A percentile compares a stretch with the other conserved stretches of the same genome.
Evolutionary conservation across 2,113 vertebrate species (phyloP).

Genomic region (Dicrurus megarhynchus): DNA sequence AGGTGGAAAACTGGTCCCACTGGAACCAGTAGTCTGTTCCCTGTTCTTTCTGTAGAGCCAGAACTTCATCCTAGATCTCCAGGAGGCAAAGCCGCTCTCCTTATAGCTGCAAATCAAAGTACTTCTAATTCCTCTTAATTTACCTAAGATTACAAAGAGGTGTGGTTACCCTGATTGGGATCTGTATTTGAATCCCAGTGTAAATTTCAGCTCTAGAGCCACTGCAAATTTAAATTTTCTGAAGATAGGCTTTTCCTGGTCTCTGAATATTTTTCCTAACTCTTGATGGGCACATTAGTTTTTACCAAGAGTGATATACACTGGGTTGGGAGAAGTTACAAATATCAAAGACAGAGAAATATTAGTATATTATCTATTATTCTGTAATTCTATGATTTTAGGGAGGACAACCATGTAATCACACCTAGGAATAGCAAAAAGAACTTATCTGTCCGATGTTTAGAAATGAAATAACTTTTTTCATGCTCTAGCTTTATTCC

Average conservation of each 20-base stretch:
- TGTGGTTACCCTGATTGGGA: not conserved
- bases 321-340: not conserved
- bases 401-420: not conserved
- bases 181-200: not conserved
- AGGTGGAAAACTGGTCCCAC: slow-evolving; percentile 12
- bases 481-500: not conserved
- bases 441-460: not conserved
- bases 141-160: not conserved
- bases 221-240: not conserved
- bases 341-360: not conserved
- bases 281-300: not conserved
- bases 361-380: not conserved
- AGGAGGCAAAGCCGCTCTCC: not conserved
- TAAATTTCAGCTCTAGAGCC: not conserved
- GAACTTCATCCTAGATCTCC: not conserved
- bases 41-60: not conserved
- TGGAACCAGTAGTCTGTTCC: not conserved
- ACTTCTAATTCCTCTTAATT: not conserved
- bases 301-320: not conserved
- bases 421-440: not conserved
- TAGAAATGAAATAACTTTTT: not conserved
- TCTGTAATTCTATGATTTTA: not conserved
- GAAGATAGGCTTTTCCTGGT: not conserved
- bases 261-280: not conserved
- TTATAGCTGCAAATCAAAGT: slow-evolving; percentile 22